phyloP scores from a whole-genome alignment of 2,113 vertebrate genomes.

The Gorsachius goisagi region DNA sequence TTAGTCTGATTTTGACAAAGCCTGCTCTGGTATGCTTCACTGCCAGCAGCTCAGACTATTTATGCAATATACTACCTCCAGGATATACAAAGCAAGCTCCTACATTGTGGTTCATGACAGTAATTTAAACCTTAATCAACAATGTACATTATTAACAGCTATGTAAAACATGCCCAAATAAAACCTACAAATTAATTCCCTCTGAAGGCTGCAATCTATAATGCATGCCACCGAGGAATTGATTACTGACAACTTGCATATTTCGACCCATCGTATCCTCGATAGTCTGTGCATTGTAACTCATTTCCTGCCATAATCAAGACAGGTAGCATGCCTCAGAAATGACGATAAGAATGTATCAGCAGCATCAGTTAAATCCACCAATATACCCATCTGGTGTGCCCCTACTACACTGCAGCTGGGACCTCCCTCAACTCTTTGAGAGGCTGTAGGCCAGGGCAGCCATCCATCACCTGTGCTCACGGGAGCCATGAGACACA shows the following conservation, averaged over 20 bases:
- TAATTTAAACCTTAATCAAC: not conserved
- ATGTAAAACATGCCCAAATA: not conserved
- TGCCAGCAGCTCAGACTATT: not conserved
- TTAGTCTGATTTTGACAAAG: not conserved
- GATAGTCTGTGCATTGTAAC: not conserved
- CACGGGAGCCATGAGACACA: not conserved
- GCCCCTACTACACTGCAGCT: not conserved
- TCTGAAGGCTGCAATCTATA: not conserved
- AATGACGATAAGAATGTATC: not conserved
- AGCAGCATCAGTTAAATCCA: not conserved
- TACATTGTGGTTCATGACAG: not conserved
- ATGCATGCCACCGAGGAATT: not conserved
- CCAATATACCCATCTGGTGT: not conserved
- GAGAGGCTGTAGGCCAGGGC: not conserved
- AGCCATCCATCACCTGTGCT: accelerated
- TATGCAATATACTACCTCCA: not conserved
- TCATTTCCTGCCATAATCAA: not conserved
- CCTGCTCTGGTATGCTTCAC: not conserved
- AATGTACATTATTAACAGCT: not conserved
- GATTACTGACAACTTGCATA: not conserved
- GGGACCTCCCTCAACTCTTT: not conserved
- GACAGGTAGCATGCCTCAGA: not conserved
- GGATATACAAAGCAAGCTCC: not conserved
- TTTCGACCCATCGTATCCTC: not conserved
- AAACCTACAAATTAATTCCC: not conserved